A percentile compares a stretch with the other conserved stretches of the same genome.
These are phyloP conservation scores for Philereme transversata DNA, from an alignment of 2,888 invertebrate genomes.

Conservation along the genomic window DNA sequence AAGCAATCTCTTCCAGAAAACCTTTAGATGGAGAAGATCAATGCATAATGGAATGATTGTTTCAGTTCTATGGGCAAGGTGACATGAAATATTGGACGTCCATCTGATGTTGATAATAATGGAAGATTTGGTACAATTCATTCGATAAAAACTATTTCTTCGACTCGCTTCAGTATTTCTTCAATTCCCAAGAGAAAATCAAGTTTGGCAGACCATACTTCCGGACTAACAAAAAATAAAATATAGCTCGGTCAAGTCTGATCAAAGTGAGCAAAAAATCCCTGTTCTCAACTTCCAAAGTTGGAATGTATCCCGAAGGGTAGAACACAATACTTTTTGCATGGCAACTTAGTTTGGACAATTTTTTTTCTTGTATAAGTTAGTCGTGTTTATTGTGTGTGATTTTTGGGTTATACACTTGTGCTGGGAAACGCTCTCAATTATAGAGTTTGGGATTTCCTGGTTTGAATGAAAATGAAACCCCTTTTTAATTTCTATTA, in stretches of 20 bases:
- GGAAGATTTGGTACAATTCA: neutral
- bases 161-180: constrained; percentile 1
- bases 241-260: constrained; percentile 28
- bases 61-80: too few relatives aligned
- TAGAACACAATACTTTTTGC: constrained; percentile 48
- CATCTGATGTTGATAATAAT: neutral
- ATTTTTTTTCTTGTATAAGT: constrained; percentile 44
- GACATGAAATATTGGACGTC: too few relatives aligned
- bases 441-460: too few relatives aligned
- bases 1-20: too few relatives aligned
- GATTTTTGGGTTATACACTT: constrained; percentile 27
- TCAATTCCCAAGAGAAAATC: constrained; percentile 11
- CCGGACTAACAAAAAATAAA: constrained; percentile 16
- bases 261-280: constrained; percentile 37
- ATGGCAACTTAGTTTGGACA: constrained; percentile 42
- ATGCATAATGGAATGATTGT: too few relatives aligned
- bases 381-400: constrained; percentile 33
- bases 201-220: constrained; percentile 4
- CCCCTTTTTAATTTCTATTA: too few relatives aligned
- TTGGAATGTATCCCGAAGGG: constrained; percentile 45
- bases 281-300: constrained; percentile 36
- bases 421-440: neutral
- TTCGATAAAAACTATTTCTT: constrained; percentile 4
- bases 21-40: too few relatives aligned
- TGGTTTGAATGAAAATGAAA: too few relatives aligned